A percentile compares a stretch with the other conserved stretches of the same genome.
Evolutionary conservation across 2,113 vertebrate genomes (phyloP).

Genomic region (Andinoacara biseriatus): DNA sequence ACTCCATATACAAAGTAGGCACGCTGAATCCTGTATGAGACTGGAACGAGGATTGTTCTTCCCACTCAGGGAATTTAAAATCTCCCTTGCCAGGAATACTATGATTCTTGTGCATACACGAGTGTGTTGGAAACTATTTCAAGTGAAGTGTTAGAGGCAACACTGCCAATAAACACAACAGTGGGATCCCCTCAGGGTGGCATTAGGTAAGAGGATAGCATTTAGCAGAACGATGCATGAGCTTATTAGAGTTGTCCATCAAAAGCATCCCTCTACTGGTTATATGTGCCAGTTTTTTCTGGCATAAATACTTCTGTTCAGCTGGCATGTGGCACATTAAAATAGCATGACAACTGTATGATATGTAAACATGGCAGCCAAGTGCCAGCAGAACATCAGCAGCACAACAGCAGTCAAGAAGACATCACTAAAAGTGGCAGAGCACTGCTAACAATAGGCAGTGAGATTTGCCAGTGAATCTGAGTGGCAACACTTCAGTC

Average conservation of each 20-base stretch:
- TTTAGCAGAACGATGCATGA: constrained; percentile 24
- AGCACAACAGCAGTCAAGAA: constrained; percentile 1
- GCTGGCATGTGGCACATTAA: not conserved
- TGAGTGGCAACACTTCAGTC: not conserved
- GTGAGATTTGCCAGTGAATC: not conserved
- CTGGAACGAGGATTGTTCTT: not conserved
- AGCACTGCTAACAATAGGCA: not conserved
- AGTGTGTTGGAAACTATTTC: constrained; percentile 5
- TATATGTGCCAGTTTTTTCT: not conserved
- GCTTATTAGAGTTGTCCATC: constrained; percentile 27
- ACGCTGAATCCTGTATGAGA: not conserved
- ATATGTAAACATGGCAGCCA: not conserved
- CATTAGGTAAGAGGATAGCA: constrained; percentile 4
- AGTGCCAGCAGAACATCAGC: constrained; percentile 1
- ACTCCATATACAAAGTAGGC: not conserved
- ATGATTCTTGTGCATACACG: not conserved
- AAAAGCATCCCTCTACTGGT: not conserved
- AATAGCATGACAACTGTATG: not conserved
- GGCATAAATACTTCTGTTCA: not conserved
- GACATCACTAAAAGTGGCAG: not conserved
- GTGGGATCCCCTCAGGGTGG: constrained; percentile 1
- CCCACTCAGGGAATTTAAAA: not conserved
- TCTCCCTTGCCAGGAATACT: not conserved
- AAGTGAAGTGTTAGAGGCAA: not conserved
- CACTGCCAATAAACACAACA: constrained; percentile 11